Conservation (phyloP, 1,140 invertebrate genomes). For the Forficula auricularia region DNA sequence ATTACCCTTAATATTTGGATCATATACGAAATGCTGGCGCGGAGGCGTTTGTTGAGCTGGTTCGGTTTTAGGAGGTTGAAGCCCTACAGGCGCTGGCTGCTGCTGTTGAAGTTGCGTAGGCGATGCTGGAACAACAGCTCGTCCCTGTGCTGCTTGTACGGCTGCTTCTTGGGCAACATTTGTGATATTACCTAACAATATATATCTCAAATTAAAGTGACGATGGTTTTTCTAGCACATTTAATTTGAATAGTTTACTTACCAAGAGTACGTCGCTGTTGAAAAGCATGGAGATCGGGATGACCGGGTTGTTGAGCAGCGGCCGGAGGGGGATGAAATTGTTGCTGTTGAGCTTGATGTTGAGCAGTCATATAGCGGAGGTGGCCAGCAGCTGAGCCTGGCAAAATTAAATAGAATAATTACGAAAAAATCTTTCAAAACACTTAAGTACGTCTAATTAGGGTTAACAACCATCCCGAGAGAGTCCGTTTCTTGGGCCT, state of each 20-base stretch:
- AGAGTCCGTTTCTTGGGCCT: too few relatives aligned
- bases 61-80: not conserved
- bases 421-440: too few relatives aligned
- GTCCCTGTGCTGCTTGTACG: conserved; percentile 21
- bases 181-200: conserved; percentile 26
- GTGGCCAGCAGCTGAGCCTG: conserved; percentile 26
- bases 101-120: conserved; percentile 14
- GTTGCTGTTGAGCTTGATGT: conserved; percentile 37
- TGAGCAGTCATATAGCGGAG: conserved; percentile 55
- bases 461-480: too few relatives aligned
- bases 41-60: conserved; percentile 25
- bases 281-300: not conserved
- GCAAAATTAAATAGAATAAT: too few relatives aligned
- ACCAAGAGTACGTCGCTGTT: conserved; percentile 26
- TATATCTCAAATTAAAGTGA: too few relatives aligned
- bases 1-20: conserved; percentile 59
- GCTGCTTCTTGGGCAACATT: conserved; percentile 30
- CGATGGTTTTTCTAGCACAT: too few relatives aligned
- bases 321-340: conserved; percentile 12
- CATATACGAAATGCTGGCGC: conserved; percentile 67
- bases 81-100: not conserved
- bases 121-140: not conserved
- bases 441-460: too few relatives aligned
- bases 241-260: too few relatives aligned
- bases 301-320: not conserved